Base-by-base conservation (phyloP, 2,797 vertebrate species). In the Sternarchorhynchus goeldii region DNA sequence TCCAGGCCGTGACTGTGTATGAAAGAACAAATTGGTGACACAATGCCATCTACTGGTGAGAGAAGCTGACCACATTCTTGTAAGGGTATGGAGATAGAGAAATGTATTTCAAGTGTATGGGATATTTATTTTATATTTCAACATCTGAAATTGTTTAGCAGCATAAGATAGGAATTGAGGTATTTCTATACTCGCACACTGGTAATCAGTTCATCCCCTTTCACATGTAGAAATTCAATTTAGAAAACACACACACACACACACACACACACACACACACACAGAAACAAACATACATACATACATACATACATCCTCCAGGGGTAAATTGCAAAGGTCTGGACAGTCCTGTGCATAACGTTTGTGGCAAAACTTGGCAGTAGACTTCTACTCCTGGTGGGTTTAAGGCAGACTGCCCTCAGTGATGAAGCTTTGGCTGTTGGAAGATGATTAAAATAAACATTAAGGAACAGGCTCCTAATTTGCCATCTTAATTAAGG, bases 341-440 rank as follows among this genome's bases (percentile, higher is more conserved):
- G 21, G 14, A 66, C 4, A 34, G 65, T 81, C 64, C 72, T 80
- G 69, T 85, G 84, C 74, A 79, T 81, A 74, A 79, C 64, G 77
- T 84, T 78, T 82, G 85, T 76, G 83, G 64, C 65, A 83, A 79
- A 72, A 50, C 69, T 18, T 78, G 76, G 74, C 76, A 78, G 75
- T 75, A 66, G 77, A 65, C 81, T 31, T 83, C 70, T 84, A 57
- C 81, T 85, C 78, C 80, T 81, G 77, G 77, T 83, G 85, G 73
- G 79, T 85, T 79, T 83, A 88, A 88, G 84, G 87, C 90, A 89
- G 90, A 89, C 85, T 88, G 78, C 90, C 91, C 88, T 90, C 62
- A 87, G 91, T 94, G 93, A 91, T 93, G 93, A 85, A 92, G 91
- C 92, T 94, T 94, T 91, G 93, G 91, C 94, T 95, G 94, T 64